Evolutionary conservation across 37 sponge, comb jelly and placozoan species (phyloP).

Genomic region (Geodia barretti): DNA sequence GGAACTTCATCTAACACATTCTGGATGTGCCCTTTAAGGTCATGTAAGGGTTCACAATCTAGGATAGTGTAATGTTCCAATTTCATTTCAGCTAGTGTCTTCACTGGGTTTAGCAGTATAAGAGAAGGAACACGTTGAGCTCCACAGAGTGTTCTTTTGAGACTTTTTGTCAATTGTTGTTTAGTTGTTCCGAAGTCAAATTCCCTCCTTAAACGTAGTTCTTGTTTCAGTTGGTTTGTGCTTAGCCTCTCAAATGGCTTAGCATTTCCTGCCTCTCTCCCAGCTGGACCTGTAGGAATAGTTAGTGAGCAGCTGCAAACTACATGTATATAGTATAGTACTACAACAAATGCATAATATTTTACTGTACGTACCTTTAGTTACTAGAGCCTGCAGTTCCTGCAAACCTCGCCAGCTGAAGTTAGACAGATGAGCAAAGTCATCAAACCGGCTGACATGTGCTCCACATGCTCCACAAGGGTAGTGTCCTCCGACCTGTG

Average conservation of each 20-base stretch:
- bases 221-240: background rate
- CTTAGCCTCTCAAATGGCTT: constrained; percentile 20
- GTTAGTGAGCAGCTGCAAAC: background rate
- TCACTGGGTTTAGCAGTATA: background rate
- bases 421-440: background rate
- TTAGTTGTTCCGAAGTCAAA: background rate
- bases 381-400: too few species aligned
- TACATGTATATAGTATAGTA: background rate
- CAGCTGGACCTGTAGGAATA: background rate
- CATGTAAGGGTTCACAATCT: background rate
- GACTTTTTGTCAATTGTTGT: background rate
- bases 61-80: background rate
- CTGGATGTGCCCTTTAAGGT: background rate
- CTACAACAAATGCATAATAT: background rate
- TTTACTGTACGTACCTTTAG: background rate
- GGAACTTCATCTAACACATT: background rate
- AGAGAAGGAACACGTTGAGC: background rate
- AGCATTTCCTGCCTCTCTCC: constrained; percentile 8
- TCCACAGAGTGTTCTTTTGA: background rate
- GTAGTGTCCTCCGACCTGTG: constrained; percentile 21
- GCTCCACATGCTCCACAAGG: constrained; percentile 26
- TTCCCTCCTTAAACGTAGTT: background rate
- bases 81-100: background rate
- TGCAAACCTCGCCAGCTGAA: background rate
- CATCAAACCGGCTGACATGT: background rate